Percentiles rank a stretch among this genome's conserved stretches.
These are phyloP conservation scores for Phragmatobia fuliginosa DNA, from an alignment of 2,888 invertebrate species.

Conservation along the genomic window DNA sequence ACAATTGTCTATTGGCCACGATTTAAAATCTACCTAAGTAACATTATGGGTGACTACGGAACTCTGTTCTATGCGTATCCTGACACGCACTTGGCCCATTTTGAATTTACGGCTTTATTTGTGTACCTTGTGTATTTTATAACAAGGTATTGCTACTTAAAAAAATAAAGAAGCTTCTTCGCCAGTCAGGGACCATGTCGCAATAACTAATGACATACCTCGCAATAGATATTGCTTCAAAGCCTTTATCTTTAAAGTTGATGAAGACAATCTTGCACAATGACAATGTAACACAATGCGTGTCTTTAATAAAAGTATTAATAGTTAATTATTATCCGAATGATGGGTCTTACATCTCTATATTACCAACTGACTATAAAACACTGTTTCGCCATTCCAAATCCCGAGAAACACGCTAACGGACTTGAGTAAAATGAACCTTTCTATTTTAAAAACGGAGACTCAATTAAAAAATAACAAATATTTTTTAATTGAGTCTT, in stretches of 20 bases:
- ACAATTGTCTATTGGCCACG: no score
- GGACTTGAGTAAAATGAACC: no score
- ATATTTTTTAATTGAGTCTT: no score
- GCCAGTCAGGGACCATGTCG: neutral
- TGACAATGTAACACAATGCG: neutral
- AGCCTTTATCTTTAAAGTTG: neutral
- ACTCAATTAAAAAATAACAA: no score
- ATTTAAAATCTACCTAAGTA: no score
- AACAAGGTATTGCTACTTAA: neutral
- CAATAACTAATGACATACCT: neutral
- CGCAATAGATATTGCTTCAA: constrained; percentile 2
- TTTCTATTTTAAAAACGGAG: no score
- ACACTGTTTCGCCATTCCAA: neutral
- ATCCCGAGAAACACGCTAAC: no score
- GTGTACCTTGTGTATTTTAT: neutral
- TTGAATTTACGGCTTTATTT: no score
- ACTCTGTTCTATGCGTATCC: no score
- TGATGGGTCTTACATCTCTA: neutral
- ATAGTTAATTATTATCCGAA: neutral
- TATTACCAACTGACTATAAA: neutral
- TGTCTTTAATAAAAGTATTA: neutral
- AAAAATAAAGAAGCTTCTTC: neutral
- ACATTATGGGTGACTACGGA: no score
- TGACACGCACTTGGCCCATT: no score
- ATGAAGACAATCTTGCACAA: constrained; percentile 2